These are phyloP conservation scores for Anolis carolinensis DNA, from an alignment of 2,113 vertebrate species.

Conservation along the genomic window DNA sequence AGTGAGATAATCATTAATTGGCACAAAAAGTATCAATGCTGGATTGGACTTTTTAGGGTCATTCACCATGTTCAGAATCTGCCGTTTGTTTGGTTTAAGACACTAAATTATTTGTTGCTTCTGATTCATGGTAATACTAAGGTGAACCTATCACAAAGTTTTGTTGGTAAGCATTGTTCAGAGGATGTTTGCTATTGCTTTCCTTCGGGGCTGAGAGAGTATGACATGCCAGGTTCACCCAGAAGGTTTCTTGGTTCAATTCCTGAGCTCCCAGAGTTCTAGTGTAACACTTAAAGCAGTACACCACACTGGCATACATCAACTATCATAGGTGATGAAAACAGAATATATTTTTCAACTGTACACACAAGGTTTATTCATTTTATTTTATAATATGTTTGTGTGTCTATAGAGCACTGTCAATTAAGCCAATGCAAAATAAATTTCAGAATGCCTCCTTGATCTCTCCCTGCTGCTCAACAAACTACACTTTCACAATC, in stretches of 20 bases:
- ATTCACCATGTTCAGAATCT: not conserved
- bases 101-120: not conserved
- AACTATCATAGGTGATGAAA: not conserved
- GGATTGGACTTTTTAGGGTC: not conserved
- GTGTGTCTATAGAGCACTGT: not conserved
- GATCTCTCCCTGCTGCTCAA: not conserved
- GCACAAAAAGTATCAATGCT: not conserved
- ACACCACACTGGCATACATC: no score
- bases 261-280: no score
- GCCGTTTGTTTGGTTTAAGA: not conserved
- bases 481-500: conserved; percentile 14
- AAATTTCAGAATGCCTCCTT: not conserved
- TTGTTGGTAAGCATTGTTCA: not conserved
- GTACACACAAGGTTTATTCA: not conserved
- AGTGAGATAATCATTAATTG: not conserved
- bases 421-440: conserved; percentile 7
- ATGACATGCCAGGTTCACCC: no score
- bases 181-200: no score
- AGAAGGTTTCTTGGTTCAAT: no score
- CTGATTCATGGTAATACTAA: not conserved
- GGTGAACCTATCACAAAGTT: not conserved
- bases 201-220: no score
- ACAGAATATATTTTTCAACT: not conserved
- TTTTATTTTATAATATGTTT: not conserved
- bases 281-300: no score